phyloP scores from a whole-genome alignment of 1,140 invertebrate genomes.

The Trichonephila clavata region DNA sequence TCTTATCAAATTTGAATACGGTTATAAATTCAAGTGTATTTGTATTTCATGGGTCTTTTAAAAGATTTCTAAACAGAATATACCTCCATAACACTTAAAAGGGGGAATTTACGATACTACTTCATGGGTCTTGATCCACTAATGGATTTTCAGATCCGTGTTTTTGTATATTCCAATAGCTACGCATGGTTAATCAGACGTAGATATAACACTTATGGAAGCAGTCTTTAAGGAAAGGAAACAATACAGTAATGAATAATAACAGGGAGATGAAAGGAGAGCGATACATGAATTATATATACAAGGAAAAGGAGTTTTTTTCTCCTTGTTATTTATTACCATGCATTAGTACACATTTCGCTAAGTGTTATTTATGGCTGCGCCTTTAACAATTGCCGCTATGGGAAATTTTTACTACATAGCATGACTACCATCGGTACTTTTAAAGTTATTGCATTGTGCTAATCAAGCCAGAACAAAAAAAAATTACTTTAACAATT shows the following conservation, averaged over 20 bases:
- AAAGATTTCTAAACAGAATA: too few species aligned
- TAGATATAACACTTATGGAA: neutral
- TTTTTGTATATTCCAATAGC: neutral
- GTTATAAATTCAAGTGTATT: too few species aligned
- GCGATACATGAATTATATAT: neutral
- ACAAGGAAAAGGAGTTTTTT: neutral
- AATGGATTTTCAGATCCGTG: conserved; percentile 22
- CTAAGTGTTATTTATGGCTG: neutral
- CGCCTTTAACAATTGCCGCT: neutral
- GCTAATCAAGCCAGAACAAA: too few species aligned
- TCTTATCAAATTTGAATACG: too few species aligned
- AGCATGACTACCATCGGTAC: too few species aligned
- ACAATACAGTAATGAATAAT: neutral
- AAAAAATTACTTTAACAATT: too few species aligned
- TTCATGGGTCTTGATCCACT: neutral
- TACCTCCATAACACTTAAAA: neutral
- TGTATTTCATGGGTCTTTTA: too few species aligned
- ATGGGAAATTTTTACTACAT: neutral
- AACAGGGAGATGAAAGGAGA: neutral
- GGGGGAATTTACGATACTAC: neutral
- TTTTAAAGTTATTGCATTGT: too few species aligned
- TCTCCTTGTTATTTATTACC: neutral
- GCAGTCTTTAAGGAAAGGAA: neutral
- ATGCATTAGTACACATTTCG: neutral
- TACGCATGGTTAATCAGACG: conserved; percentile 34